Percentiles rank a stretch among this genome's conserved stretches.
Evolutionary conservation across 2,888 invertebrate genomes (phyloP).

Genomic region (Elegia similella): DNA sequence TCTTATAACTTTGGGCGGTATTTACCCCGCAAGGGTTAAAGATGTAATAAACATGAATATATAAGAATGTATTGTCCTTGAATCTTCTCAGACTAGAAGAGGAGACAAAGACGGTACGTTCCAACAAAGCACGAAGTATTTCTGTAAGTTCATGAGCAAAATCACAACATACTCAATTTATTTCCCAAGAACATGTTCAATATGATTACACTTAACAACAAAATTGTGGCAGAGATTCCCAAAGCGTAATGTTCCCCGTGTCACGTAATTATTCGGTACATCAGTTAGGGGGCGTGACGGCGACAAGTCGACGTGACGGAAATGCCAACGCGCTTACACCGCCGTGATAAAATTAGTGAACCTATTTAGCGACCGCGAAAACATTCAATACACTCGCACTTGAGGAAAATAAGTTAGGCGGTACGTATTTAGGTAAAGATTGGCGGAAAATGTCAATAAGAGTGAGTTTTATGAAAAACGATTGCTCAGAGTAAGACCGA

Average conservation of each 20-base stretch:
- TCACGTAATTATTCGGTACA: slow-evolving; percentile 13
- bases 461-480: too few relatives aligned
- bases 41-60: too few relatives aligned
- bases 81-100: too few relatives aligned
- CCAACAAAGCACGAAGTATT: too few relatives aligned
- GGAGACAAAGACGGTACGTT: too few relatives aligned
- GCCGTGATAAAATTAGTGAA: slow-evolving; percentile 8
- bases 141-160: not conserved
- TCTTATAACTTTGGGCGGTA: too few relatives aligned
- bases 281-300: slow-evolving; percentile 13
- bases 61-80: too few relatives aligned
- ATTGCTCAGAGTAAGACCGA: too few relatives aligned
- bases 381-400: slow-evolving; percentile 4
- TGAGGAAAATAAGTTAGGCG: not conserved
- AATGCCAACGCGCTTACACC: slow-evolving; percentile 5
- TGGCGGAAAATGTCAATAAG: too few relatives aligned
- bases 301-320: slow-evolving; percentile 13
- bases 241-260: slow-evolving; percentile 8
- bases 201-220: slow-evolving; percentile 1
- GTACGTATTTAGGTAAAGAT: too few relatives aligned
- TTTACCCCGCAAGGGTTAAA: too few relatives aligned
- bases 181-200: slow-evolving; percentile 1
- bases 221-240: slow-evolving; percentile 7
- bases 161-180: not conserved
- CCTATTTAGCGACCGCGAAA: slow-evolving; percentile 8